Percentiles rank a stretch among this genome's conserved stretches.
phyloP scores from a whole-genome alignment of 2,113 vertebrate genomes.

The Sarotherodon lohbergeri region DNA sequence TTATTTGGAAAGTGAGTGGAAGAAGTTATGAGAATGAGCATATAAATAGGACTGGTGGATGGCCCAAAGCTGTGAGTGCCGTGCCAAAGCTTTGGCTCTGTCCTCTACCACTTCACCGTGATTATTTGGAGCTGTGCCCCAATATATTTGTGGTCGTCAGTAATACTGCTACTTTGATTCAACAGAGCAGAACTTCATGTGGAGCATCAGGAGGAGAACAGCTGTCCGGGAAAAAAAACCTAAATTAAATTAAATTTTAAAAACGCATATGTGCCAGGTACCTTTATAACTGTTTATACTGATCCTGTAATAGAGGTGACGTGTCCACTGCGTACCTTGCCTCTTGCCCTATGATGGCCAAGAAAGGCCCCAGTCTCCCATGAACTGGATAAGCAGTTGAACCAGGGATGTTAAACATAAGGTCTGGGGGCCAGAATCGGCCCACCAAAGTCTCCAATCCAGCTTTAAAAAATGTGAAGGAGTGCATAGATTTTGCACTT shows the following conservation, averaged over 20 bases:
- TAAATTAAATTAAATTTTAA: background rate
- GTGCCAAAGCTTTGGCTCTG: background rate
- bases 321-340: accelerated
- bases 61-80: background rate
- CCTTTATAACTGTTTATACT: background rate
- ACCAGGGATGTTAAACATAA: background rate
- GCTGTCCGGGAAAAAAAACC: background rate
- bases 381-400: background rate
- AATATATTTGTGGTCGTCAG: background rate
- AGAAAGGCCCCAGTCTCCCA: background rate
- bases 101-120: background rate
- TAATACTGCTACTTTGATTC: background rate
- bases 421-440: background rate
- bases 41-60: background rate
- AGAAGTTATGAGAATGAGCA: background rate
- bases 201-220: background rate
- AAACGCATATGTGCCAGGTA: background rate
- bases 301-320: background rate
- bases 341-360: background rate
- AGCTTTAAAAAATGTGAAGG: background rate
- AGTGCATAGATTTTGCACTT: background rate
- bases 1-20: background rate
- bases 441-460: accelerated
- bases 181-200: background rate
- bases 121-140: background rate